A percentile compares a stretch with the other conserved stretches of the same genome.
phyloP scores from a whole-genome alignment of 1,140 invertebrate genomes.

The Zaprionus capensis region DNA sequence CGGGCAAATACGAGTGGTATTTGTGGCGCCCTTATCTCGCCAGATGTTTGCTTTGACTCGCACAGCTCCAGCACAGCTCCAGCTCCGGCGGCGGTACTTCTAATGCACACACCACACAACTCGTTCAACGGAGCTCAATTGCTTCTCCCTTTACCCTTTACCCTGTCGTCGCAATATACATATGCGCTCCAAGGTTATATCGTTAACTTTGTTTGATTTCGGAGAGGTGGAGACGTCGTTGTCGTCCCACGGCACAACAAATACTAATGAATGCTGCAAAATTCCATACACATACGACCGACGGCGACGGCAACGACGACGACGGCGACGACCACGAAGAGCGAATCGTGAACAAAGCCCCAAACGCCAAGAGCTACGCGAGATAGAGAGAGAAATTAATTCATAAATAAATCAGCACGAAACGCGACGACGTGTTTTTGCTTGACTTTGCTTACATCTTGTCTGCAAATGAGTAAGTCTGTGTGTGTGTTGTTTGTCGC shows the following conservation, averaged over 20 bases:
- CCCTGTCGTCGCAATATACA: conserved; percentile 18
- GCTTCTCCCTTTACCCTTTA: conserved; percentile 6
- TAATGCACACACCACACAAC: conserved; percentile 20
- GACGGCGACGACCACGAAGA: conserved; percentile 20
- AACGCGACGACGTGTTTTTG: conserved; percentile 57
- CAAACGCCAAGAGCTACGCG: conserved; percentile 41
- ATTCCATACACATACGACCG: conserved; percentile 54
- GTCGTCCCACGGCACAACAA: conserved; percentile 55
- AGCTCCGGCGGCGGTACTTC: conserved; percentile 23
- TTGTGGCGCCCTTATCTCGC: conserved; percentile 66
- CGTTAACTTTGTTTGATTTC: conserved; percentile 20
- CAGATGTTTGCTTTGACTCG: conserved; percentile 65
- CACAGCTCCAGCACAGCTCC: conserved; percentile 22
- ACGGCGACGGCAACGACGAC: conserved; percentile 23
- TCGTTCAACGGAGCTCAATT: conserved; percentile 33
- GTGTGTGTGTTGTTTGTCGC: conserved; percentile 32
- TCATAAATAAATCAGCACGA: conserved; percentile 75
- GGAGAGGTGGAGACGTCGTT: conserved; percentile 47
- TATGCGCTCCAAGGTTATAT: conserved; percentile 39
- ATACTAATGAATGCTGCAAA: conserved; percentile 59
- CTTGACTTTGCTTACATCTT: conserved; percentile 43
- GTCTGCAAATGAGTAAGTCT: conserved; percentile 18
- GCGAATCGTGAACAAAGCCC: conserved; percentile 59
- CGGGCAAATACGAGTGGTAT: conserved; percentile 3
- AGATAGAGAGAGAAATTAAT: conserved; percentile 72